These are phyloP conservation scores for Rhyacophila brunnea DNA, from an alignment of 1,140 invertebrate species.

Conservation along the genomic window DNA sequence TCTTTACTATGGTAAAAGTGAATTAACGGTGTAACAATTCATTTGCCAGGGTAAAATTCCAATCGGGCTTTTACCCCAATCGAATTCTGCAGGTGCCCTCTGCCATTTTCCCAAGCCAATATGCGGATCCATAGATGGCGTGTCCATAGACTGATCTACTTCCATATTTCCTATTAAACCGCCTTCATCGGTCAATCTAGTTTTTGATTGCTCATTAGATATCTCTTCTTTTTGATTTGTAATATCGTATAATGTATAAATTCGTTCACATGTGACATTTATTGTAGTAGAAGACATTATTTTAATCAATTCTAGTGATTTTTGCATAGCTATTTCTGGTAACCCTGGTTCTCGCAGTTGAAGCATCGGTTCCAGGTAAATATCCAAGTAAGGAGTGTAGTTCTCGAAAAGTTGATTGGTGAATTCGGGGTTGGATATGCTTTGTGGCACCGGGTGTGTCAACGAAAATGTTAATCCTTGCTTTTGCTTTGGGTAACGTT, in stretches of 20 bases:
- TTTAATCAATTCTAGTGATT: conserved; percentile 43
- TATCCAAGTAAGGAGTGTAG: conserved; percentile 44
- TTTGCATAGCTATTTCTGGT: conserved; percentile 35
- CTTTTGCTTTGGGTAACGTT: conserved; percentile 41
- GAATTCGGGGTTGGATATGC: conserved; percentile 42
- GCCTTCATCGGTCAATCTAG: too few relatives aligned
- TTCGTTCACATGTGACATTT: conserved; percentile 32
- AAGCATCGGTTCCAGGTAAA: conserved; percentile 43
- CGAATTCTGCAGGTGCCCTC: conserved; percentile 19
- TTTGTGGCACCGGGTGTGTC: conserved; percentile 39
- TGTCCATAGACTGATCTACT: not conserved
- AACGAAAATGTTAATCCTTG: conserved; percentile 42
- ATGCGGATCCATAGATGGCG: not conserved
- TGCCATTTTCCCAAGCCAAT: conserved; percentile 41
- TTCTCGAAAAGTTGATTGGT: conserved; percentile 41
- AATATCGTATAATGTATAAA: conserved; percentile 21
- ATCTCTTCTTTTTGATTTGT: conserved; percentile 8
- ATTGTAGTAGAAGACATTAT: conserved; percentile 37
- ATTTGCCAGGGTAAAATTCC: conserved; percentile 48
- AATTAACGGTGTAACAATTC: too few relatives aligned
- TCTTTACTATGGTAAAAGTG: too few relatives aligned
- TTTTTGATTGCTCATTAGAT: too few relatives aligned
- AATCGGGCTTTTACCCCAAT: conserved; percentile 43
- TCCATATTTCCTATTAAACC: not conserved
- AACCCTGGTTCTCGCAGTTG: conserved; percentile 41